Conservation (phyloP, 2,888 invertebrate genomes). For the Lycia hirtaria region DNA sequence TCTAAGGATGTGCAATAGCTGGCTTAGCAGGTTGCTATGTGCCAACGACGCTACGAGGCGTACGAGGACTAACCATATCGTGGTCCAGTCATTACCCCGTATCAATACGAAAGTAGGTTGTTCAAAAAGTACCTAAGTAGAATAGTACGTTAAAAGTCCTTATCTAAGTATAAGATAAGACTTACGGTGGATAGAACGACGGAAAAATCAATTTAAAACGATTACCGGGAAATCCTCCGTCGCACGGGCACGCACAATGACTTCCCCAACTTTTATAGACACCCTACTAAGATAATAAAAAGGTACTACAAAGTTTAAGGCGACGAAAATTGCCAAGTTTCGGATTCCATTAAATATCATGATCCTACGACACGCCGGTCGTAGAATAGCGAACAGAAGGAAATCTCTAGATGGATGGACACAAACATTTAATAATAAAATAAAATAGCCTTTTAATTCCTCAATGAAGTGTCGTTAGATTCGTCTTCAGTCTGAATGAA, state of each 20-base stretch:
- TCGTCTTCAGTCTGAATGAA: no score
- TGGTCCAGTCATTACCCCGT: no score
- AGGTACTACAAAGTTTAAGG: constrained; percentile 39
- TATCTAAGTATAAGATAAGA: constrained; percentile 3
- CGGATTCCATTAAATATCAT: constrained; percentile 53
- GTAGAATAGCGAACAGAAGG: constrained; percentile 1
- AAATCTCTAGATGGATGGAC: background rate
- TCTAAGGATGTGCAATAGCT: no score
- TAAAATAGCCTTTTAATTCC: no score
- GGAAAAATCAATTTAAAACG: constrained; percentile 26
- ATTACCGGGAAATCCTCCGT: constrained; percentile 23
- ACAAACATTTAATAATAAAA: no score
- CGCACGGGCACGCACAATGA: constrained; percentile 20
- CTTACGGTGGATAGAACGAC: constrained; percentile 2
- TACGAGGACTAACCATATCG: no score
- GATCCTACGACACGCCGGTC: constrained; percentile 38
- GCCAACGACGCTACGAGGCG: no score
- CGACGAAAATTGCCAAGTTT: constrained; percentile 45
- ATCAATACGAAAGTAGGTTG: no score
- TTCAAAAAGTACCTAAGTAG: background rate
- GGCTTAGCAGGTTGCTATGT: no score
- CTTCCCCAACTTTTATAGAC: constrained; percentile 31
- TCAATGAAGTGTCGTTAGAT: no score
- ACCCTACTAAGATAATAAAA: constrained; percentile 38
- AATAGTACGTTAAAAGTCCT: background rate